Evolutionary conservation across 1,140 invertebrate genomes (phyloP), one percentile per base, ranked within the genome.

Genomic region (Drosophila serrata): DNA sequence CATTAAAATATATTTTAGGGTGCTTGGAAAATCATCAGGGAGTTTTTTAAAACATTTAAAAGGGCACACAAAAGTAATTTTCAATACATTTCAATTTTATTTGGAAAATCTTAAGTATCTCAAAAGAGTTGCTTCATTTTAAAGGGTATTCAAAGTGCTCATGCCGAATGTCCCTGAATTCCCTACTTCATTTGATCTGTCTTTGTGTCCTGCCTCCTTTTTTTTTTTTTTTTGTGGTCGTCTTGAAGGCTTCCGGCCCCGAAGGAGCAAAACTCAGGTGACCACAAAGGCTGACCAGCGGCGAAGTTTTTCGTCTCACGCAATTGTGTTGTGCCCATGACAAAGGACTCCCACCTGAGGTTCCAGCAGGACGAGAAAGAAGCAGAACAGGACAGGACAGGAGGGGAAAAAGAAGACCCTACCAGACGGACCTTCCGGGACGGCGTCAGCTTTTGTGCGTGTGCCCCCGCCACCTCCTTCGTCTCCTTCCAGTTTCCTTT

Each of bases 401-500:
- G 12, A 27, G 37, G 42, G n/a, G 27, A 65, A 12, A 6, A 17
- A 27, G 46, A 31, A 46, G 39, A 31, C 29, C 39, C 39, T 40
- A 48, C 62, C 56, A 59, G 82, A 79, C 79, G 75, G 76, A 88
- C 82, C 81, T 80, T 88, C 82, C 85, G 82, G 80, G 65, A 72
- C 53, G 69, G 75, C 73, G 57, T 77, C 70, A 75, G 72, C 82
- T 84, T 87, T 87, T 87, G 85, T 87, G 82, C 82, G 82, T 87
- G 79, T 49, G 74, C 17, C 53, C 13, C 27, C 46, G n/a, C 27
- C 24, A 29, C 22, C 13, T 24, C 6, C 43, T n/a, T 27, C 12
- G 43, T 56, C 35, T 17, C 29, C 13, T 7, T 57, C 35, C 35
- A 37, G 35, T 37, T 19, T 43, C 29, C 29, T 19, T 48, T 48